Conservation (phyloP, 2,888 invertebrate species). For the Lordiphosa fenestrarum region DNA sequence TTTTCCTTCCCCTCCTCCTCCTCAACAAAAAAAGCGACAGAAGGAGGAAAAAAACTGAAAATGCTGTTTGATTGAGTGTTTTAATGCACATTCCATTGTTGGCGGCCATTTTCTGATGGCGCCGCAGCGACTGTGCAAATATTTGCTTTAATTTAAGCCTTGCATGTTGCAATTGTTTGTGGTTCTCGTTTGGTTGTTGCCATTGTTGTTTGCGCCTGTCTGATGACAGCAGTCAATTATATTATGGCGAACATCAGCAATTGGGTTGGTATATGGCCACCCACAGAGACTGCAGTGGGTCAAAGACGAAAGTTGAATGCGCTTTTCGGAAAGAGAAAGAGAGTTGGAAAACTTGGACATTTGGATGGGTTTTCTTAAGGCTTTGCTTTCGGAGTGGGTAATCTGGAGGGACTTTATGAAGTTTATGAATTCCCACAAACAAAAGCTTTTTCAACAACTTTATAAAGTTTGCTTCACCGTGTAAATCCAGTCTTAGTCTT, state of each 20-base stretch:
- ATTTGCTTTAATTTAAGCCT: constrained; percentile 71
- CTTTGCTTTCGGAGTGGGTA: no score
- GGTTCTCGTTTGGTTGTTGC: constrained; percentile 16
- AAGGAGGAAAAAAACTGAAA: neutral
- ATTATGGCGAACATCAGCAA: constrained; percentile 56
- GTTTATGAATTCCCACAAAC: no score
- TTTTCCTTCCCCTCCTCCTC: neutral
- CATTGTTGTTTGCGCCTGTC: constrained; percentile 25
- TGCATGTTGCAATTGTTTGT: constrained; percentile 61
- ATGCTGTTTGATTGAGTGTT: constrained; percentile 62
- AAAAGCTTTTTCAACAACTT: no score
- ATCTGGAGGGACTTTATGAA: no score
- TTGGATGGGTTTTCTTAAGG: no score
- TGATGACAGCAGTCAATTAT: constrained; percentile 71
- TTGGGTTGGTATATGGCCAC: constrained; percentile 10
- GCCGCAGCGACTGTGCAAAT: constrained; percentile 66
- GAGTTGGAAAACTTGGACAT: no score
- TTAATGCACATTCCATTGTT: constrained; percentile 68
- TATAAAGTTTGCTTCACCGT: no score
- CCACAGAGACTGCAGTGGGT: neutral
- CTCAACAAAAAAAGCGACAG: no score
- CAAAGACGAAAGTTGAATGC: constrained; percentile 41
- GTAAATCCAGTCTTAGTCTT: no score
- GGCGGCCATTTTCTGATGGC: constrained; percentile 55
- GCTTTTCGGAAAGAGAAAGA: constrained; percentile 3